Conservation (phyloP, 2,113 vertebrate genomes). For the Lophura nycthemera region DNA sequence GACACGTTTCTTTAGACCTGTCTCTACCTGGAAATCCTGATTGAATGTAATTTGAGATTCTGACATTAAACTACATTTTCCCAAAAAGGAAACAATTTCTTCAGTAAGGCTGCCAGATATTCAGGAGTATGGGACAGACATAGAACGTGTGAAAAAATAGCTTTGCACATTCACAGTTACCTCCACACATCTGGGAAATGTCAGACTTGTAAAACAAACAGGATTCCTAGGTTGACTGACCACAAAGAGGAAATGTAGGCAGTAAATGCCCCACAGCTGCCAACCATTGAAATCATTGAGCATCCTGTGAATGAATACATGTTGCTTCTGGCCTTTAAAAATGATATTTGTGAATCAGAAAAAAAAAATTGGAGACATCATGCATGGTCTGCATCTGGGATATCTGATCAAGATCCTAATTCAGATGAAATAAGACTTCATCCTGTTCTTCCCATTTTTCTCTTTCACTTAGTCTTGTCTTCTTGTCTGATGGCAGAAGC, state of each 20-base stretch:
- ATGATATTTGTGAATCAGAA: not conserved
- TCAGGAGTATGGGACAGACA: not conserved
- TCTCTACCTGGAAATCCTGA: not conserved
- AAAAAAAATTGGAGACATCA: not conserved
- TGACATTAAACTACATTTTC: not conserved
- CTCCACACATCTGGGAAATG: not conserved
- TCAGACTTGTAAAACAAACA: not conserved
- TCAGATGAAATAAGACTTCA: not conserved
- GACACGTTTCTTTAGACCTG: not conserved
- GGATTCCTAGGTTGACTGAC: not conserved
- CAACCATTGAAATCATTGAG: not conserved
- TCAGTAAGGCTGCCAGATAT: not conserved
- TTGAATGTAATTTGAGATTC: not conserved
- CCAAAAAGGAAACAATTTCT: not conserved
- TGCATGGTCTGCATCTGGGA: rapidly evolving
- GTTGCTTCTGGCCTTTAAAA: not conserved
- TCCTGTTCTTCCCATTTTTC: not conserved
- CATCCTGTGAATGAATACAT: rapidly evolving
- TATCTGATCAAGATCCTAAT: not conserved
- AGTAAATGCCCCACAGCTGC: not conserved
- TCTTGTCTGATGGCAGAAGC: not conserved
- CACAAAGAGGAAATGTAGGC: not conserved
- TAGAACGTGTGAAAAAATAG: not conserved
- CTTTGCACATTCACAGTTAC: not conserved
- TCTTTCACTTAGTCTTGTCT: not conserved